phyloP scores from a whole-genome alignment of 2,113 vertebrate genomes.

The Mobula birostris region DNA sequence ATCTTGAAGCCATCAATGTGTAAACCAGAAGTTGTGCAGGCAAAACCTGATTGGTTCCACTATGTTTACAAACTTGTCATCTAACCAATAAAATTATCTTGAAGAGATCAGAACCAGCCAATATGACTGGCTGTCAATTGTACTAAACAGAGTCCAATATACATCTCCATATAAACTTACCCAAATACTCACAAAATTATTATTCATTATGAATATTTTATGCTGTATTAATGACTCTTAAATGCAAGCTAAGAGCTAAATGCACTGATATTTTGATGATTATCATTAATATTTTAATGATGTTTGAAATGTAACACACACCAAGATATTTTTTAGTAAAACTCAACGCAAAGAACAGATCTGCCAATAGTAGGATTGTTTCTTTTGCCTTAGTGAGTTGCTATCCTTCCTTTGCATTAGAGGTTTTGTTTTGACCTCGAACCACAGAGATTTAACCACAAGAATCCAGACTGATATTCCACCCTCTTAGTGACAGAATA shows the following conservation, averaged over 20 bases:
- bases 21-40: not conserved
- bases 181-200: not conserved
- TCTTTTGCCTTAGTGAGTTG: no score
- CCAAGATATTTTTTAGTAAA: not conserved
- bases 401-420: no score
- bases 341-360: not conserved
- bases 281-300: conserved; percentile 27
- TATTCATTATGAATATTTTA: conserved; percentile 18
- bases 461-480: no score
- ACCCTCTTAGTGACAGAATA: no score
- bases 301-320: not conserved
- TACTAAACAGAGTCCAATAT: not conserved
- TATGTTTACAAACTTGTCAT: not conserved
- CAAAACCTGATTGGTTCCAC: not conserved
- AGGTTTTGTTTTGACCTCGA: no score
- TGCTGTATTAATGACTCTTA: not conserved
- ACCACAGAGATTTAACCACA: no score
- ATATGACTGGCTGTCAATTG: not conserved
- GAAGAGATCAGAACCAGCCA: not conserved
- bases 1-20: not conserved
- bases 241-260: not conserved
- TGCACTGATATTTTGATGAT: conserved; percentile 15
- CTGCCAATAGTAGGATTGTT: no score
- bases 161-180: not conserved
- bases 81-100: not conserved